Evolutionary conservation across 1,140 invertebrate species (phyloP), one percentile per base, ranked within the genome.

Genomic region (Leguminivora glycinivorella): DNA sequence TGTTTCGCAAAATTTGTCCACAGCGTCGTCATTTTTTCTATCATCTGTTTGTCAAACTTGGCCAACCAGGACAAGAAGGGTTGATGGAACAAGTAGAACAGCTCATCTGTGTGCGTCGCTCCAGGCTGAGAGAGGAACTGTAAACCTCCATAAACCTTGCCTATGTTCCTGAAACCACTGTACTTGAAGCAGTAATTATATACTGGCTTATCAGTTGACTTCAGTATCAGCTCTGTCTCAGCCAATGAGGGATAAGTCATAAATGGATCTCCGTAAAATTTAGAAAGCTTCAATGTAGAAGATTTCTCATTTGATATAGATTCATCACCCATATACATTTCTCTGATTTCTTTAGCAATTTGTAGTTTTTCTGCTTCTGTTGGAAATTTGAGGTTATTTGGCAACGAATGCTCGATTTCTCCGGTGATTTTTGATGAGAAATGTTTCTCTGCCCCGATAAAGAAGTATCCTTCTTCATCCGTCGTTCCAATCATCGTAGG

Each of bases 181-280:
- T 70, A 66, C 25, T 31, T 29, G n/a, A 74, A 43, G 25, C 34
- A 19, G n/a, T 72, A 72, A 9, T 6, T 70, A 31, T 68, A 70
- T 24, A 70, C 52, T 7, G 69, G 40, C 22, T n/a, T 73, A 12
- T 83, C 75, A 60, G 72, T 84, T 3, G 75, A 82, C 4, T 80
- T 73, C 24, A 84, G 47, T 70, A 84, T 75, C 24, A 83, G 67
- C 60, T 87, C 82, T 9, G 76, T 83, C 66, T 88, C 87, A 73
- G 80, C 70, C 29, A 87, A 58, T 17, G 74, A 19, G 3, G 85
- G 77, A 70, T 78, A 74, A 22, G 70, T 77, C 10, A 89, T 71
- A 38, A 77, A 83, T 12, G 81, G 56, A 7, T 91, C 87, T 25
- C 83, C 84, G 19, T 82, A 70, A 52, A 80, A 83, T 70, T 69